Base-by-base conservation (phyloP, 2,888 invertebrate species). In the Drosophila bunnanda region DNA sequence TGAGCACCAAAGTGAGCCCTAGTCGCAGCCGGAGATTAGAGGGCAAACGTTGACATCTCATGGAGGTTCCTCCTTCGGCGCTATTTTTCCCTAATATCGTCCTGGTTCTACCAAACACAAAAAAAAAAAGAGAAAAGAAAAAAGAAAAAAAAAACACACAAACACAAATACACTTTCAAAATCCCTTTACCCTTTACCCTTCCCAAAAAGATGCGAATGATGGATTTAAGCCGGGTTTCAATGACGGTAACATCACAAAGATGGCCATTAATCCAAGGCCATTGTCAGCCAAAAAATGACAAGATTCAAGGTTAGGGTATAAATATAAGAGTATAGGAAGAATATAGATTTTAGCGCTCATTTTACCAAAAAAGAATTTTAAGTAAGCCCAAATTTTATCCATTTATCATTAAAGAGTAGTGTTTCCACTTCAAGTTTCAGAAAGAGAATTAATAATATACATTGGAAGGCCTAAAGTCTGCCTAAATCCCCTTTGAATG, bases 1-100 rank as follows among this genome's bases (percentile, higher is more conserved):
- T 46, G 77, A 82, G 76, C 71, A 22, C 55, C 81, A 78, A 85
- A 82, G 58, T 44, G 56, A 53, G 30, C 50, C 54, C 32, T 15
- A 59, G 41, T 43, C 65, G 62, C 57, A 69, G 50, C 36, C 62
- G 75, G 72, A 82, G 82, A 82, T 82, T 82, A 82, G 79, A 82
- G 82, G 73, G 64, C 79, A 76, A 81, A 68, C 76, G 70, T 41
- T 52, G 80, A 75, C 75, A 78, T 69, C 50, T 52, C 64, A 68
- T 60, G 53, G 67, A 62, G 68, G 66, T n/a, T 54, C 56, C 62
- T 54, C 56, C 62, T 62, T 44, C 36, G 28, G 28, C 55, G 13
- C 39, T 41, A 30, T 54, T 13, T 54, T 25, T 36, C 22, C 43
- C 17, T 50, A 30, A 59, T 38, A 38, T 59, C n/a, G 15, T 28